Conservation (phyloP, 2,888 invertebrate genomes). For the Apamea anceps region DNA sequence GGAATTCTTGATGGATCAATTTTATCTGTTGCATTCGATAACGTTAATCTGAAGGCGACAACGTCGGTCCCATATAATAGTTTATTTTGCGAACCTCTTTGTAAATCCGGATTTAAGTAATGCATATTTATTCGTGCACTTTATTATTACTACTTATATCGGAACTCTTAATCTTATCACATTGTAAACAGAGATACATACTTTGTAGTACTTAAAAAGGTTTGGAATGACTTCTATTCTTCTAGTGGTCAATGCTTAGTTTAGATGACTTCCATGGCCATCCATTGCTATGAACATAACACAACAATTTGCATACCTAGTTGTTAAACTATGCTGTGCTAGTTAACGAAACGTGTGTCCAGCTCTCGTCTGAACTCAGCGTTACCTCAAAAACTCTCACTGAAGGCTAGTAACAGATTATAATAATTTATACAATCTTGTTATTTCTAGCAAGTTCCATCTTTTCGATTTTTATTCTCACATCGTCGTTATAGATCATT, state of each 20-base stretch:
- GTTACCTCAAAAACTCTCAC: conserved; percentile 2
- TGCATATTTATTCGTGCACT: conserved; percentile 35
- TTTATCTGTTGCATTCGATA: conserved; percentile 45
- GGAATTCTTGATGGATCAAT: conserved; percentile 47
- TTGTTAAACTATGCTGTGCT: not conserved
- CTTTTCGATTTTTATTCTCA: conserved; percentile 52
- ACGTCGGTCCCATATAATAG: conserved; percentile 33
- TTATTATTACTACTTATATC: conserved; percentile 23
- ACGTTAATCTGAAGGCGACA: conserved; percentile 46
- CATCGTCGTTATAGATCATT: conserved; percentile 54
- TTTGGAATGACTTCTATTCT: not conserved
- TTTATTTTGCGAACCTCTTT: conserved; percentile 43
- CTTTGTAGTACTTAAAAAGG: not conserved
- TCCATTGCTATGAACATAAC: not conserved
- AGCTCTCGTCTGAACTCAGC: not conserved
- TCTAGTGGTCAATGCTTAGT: conserved; percentile 6
- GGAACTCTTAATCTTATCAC: conserved; percentile 22
- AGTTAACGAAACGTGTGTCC: not conserved
- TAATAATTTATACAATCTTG: conserved; percentile 21
- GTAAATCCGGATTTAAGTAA: conserved; percentile 34
- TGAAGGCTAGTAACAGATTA: conserved; percentile 17
- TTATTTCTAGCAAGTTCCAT: conserved; percentile 19
- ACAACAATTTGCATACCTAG: not conserved
- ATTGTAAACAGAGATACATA: conserved; percentile 13
- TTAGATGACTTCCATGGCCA: not conserved